Conservation (phyloP, 2,888 invertebrate genomes). For the Chymomyza caudatula region DNA sequence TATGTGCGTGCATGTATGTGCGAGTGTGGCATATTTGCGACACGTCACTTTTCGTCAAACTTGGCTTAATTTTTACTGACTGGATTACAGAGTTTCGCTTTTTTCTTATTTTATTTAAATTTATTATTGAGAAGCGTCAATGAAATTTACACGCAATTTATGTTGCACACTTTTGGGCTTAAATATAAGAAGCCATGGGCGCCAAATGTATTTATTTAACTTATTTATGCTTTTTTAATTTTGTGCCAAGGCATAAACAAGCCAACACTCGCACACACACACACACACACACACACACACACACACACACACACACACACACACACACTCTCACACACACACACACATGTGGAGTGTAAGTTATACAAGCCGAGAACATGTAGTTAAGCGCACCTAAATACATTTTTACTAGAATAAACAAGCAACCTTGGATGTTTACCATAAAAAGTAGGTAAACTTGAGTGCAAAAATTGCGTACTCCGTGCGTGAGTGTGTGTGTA, state of each 20-base stretch:
- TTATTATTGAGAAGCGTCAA: conserved; percentile 9
- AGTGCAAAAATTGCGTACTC: conserved; percentile 69
- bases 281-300: conserved; percentile 3
- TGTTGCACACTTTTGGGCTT: background rate
- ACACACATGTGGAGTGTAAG: conserved; percentile 7
- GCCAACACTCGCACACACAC: conserved; percentile 14
- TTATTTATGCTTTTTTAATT: conserved; percentile 35
- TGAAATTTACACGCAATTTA: background rate
- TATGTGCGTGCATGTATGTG: conserved; percentile 37
- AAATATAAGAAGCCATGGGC: background rate
- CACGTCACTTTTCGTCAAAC: conserved; percentile 13
- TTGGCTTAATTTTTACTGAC: conserved; percentile 13
- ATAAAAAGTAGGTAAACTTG: conserved; percentile 73
- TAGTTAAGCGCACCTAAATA: conserved; percentile 72
- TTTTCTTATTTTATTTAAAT: background rate
- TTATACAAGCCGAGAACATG: conserved; percentile 25
- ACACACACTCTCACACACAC: background rate
- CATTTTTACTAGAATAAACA: conserved; percentile 74
- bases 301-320: conserved; percentile 5
- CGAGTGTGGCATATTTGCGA: conserved; percentile 19
- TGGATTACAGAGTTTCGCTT: background rate
- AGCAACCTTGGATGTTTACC: conserved; percentile 73
- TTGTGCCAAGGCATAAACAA: conserved; percentile 17
- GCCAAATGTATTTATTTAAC: conserved; percentile 48
- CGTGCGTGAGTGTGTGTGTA: conserved; percentile 23